Conservation (phyloP, 2,113 vertebrate genomes). For the Prunella himalayana region DNA sequence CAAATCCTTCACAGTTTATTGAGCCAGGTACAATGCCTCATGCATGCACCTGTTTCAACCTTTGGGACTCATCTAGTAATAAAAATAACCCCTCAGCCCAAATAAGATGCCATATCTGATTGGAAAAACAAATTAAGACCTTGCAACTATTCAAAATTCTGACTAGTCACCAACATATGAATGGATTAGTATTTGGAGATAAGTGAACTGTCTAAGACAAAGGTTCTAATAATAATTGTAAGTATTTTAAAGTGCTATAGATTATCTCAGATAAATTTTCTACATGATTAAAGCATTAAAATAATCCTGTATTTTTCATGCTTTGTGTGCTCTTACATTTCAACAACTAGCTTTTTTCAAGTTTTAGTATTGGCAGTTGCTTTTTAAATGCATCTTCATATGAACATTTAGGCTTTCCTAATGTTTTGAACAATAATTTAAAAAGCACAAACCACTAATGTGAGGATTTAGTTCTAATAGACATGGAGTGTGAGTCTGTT, state of each 20-base stretch:
- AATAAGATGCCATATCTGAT: background rate
- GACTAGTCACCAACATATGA: background rate
- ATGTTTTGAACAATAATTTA: background rate
- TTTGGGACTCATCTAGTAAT: background rate
- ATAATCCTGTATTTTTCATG: background rate
- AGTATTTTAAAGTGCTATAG: background rate
- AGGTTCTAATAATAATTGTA: background rate
- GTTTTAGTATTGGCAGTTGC: background rate
- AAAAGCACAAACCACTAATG: background rate
- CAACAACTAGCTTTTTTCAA: background rate
- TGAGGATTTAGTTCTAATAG: background rate
- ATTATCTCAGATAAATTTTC: background rate
- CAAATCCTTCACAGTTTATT: background rate
- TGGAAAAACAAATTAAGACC: background rate
- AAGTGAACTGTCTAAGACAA: background rate
- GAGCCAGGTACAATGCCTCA: background rate
- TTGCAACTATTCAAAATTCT: background rate
- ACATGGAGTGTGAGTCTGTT: fast-evolving
- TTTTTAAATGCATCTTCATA: background rate
- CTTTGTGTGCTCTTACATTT: background rate
- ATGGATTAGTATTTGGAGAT: background rate
- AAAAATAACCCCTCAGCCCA: background rate
- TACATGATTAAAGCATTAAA: background rate
- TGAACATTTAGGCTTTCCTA: background rate
- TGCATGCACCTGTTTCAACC: background rate